Evolutionary conservation across 2,888 invertebrate genomes (phyloP).

Genomic region (Adela reaumurella): DNA sequence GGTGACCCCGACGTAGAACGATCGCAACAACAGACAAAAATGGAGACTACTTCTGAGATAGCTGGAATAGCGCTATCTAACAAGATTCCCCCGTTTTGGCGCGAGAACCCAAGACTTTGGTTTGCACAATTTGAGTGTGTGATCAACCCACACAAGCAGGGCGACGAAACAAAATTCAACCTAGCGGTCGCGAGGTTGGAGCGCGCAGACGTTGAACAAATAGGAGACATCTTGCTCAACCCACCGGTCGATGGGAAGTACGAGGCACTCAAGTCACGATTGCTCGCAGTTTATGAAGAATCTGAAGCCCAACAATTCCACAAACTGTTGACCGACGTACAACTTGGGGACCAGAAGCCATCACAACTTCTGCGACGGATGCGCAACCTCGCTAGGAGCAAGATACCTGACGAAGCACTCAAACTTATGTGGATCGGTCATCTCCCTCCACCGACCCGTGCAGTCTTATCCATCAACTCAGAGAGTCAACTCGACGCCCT

Average conservation of each 20-base stretch:
- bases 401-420: conserved; percentile 9
- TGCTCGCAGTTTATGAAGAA: conserved; percentile 3
- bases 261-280: conserved; percentile 5
- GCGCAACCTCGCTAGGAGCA: conserved; percentile 7
- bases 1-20: too few species aligned
- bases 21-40: too few species aligned
- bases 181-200: conserved; percentile 11
- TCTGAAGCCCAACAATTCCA: conserved; percentile 3
- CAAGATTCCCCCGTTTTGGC: conserved; percentile 4
- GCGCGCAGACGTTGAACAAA: conserved; percentile 12
- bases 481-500: too few species aligned
- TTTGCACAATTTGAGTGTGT: conserved; percentile 6
- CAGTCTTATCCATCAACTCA: background rate
- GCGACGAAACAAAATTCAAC: conserved; percentile 9
- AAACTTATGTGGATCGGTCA: conserved; percentile 7
- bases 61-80: background rate
- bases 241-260: conserved; percentile 12
- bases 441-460: background rate
- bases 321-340: conserved; percentile 9
- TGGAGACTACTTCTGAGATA: too few species aligned
- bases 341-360: conserved; percentile 12
- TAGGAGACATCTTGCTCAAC: conserved; percentile 11
- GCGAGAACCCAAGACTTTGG: conserved; percentile 9
- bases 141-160: background rate
- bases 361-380: conserved; percentile 10